Evolutionary conservation across 2,797 vertebrate genomes (phyloP), one percentile per base, ranked within the genome.

Genomic region (Darevskia mixta): DNA sequence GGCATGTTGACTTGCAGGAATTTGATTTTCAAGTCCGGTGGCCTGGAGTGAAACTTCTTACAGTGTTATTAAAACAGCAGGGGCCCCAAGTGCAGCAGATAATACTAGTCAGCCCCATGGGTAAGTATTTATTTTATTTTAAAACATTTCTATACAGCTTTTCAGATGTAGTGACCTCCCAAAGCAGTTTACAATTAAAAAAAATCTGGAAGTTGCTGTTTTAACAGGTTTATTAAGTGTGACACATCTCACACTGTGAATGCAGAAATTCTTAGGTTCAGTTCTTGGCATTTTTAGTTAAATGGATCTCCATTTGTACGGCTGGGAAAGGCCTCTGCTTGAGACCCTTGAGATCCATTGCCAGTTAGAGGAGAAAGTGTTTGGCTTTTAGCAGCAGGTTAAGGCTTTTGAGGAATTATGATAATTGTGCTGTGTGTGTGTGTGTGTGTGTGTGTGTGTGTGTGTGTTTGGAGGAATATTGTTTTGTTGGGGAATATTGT

Each of bases 1-100:
- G 49, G 27, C 0, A 0, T 45, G 1, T 27, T 87, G 0, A 4
- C 90, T 61, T 87, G 43, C 90, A 99, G 99, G 99, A 99, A 82
- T 99, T 99, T 97, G 99, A 99, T 95, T 99, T 99, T 92, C 99
- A 99, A 5, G 99, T 99, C 0, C 98, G 99, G 0, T 99, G 99
- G 99, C 99, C 99, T 3, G 98, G 96, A 25, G 98, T 99, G 90
- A 99, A 98, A 92, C 96, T 99, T 20, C 96, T 99, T 79, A 99
- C 99, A 0, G 98, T 97, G 43, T 97, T 99, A 9, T 92, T 99
- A 88, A 99, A 99, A 96, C 98, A 98, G 90, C 98, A 98, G 90
- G 98, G 98, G 25, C 95, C 97, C 88, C 98, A 98, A 89, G 96
- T 99, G 90, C 99, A 99, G 95, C 98, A 98, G 27, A 97, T 99